phyloP scores from a whole-genome alignment of 2,113 vertebrate species.

The Toxotes jaculatrix region DNA sequence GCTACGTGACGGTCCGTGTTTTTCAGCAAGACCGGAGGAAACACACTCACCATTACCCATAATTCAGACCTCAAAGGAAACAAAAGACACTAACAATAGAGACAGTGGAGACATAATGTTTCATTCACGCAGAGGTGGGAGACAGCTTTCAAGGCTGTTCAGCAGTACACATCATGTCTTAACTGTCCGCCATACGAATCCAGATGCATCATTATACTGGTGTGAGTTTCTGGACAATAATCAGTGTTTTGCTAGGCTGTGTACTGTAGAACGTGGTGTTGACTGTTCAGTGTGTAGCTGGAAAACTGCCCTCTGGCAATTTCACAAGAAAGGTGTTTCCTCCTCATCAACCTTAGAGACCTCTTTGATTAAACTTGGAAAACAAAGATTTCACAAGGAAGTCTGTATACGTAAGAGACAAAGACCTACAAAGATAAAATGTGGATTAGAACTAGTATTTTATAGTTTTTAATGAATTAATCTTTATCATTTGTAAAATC shows the following conservation, averaged over 20 bases:
- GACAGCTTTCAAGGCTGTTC: neutral
- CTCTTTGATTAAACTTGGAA: slow-evolving; percentile 55
- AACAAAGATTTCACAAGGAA: neutral
- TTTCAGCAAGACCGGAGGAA: slow-evolving; percentile 16
- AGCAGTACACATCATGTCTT: no score
- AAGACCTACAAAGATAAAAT: neutral
- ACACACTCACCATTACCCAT: neutral
- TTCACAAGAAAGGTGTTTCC: slow-evolving; percentile 74
- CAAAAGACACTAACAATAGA: neutral
- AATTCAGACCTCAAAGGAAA: slow-evolving; percentile 14
- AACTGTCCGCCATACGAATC: neutral
- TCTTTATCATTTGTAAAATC: neutral
- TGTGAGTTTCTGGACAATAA: neutral
- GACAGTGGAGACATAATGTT: neutral
- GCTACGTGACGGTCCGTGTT: neutral
- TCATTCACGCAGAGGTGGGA: neutral
- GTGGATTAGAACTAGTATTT: neutral
- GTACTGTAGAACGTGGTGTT: neutral
- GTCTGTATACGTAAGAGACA: neutral
- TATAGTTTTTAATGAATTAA: neutral
- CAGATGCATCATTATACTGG: neutral
- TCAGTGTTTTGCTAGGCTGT: neutral
- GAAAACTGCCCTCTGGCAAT: slow-evolving; percentile 71
- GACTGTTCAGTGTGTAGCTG: neutral
- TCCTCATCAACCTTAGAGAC: slow-evolving; percentile 40